Evolutionary conservation across 2,797 vertebrate genomes (phyloP), one percentile per base, ranked within the genome.

Genomic region (Esox lucius): DNA sequence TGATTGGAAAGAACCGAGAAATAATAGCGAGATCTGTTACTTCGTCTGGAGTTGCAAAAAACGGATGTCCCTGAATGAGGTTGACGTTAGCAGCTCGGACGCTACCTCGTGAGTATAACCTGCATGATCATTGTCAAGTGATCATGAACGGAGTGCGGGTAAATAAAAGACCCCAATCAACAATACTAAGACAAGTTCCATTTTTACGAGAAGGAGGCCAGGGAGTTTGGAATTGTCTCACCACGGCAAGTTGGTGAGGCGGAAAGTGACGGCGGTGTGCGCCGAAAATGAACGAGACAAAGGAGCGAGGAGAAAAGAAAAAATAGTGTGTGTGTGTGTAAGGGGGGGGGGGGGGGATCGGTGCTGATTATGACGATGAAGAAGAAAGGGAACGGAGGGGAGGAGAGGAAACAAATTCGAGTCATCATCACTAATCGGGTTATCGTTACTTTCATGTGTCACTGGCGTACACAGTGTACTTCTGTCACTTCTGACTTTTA

Each of bases 401-500:
- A 78, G 80, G 77, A 75, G 67, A 78, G 74, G 78, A 86, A 93
- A 93, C 93, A 93, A 90, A 95, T 93, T 92, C 83, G 77, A 93
- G 92, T 95, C 94, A 93, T 96, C 94, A 92, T 92, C 90, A 91
- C 94, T 95, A 96, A 97, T 97, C 95, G 91, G 92, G 95, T 94
- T 94, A 93, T 93, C 83, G 77, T 61, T 80, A 89, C 94, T 95
- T 96, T 96, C 94, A 97, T 95, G 95, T 97, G 95, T 95, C 95
- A 93, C 91, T 91, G 93, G 90, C 90, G 87, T 90, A 94, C 94
- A 96, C 94, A 94, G 94, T 95, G 94, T 91, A 91, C 92, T 91
- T 91, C 91, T 91, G 95, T 95, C 96, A 94, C 93, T 95, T 94
- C 93, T 94, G 95, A 96, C 94, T 96, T 96, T 96, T 92, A 94